Base-by-base conservation (phyloP, 2,888 invertebrate species). In the Microdon myrmicae region DNA sequence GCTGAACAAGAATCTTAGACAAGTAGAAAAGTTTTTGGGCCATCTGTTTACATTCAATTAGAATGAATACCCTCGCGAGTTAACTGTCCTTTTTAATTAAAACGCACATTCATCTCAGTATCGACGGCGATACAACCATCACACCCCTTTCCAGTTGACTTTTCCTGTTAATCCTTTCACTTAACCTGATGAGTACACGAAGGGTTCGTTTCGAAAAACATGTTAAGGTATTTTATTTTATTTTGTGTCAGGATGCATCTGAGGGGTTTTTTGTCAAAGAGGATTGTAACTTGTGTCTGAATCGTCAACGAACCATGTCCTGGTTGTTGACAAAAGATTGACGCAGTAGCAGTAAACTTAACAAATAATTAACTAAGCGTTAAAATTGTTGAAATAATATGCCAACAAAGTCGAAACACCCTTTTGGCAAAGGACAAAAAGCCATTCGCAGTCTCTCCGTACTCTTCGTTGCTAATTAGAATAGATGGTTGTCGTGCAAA, bases 311-410 rank as follows among this genome's bases (percentile, higher is more conserved):
- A 64, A 64, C 64, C 53, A 38, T 64, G 16, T 22, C 28, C 29
- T 32, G 20, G 49, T 37, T 64, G 64, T 51, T 58, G 51, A 58
- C 58, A 64, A 64, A n/a, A 64, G 51, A 64, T 64, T 53, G 64
- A 64, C 64, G 64, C 37, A 47, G 47, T 64, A 32, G 64, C 37
- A 47, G 47, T 64, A 32, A 64, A 58, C 58, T 58, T 54, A 59
- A 31, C 53, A 53, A 66, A 66, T 59, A 58, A 66, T 66, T 66
- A 66, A 66, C 66, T 66, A 66, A 66, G 59, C 66, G 66, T 66
- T 66, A 66, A 66, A 66, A 53, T 53, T 47, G 51, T 58, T 51
- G 28, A 28, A 47, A 53, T 45, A 49, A 49, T 44, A 49, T 44
- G 34, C 34, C 44, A 61, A 61, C 49, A 61, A 45, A 39, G 44